These are phyloP conservation scores for Thecophora atra DNA, from an alignment of 2,888 invertebrate genomes.

Conservation along the genomic window DNA sequence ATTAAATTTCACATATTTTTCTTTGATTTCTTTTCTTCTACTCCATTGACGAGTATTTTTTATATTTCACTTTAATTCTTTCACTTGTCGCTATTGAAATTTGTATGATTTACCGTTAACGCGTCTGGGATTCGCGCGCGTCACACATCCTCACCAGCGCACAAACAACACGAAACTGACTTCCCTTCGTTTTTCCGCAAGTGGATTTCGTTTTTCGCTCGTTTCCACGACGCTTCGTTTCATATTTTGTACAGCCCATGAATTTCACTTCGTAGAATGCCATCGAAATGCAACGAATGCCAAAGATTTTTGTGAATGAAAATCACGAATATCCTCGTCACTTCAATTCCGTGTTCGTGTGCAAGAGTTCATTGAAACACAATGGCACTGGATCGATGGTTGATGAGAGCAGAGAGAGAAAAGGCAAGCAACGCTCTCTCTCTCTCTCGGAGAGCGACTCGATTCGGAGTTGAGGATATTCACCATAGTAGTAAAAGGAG, in stretches of 20 bases:
- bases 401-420: background rate
- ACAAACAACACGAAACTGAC: constrained; percentile 65
- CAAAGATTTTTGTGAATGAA: constrained; percentile 29
- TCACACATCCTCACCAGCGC: constrained; percentile 64
- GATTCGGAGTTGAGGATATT: background rate
- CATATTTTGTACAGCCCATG: constrained; percentile 11
- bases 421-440: background rate
- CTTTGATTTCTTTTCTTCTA: constrained; percentile 21
- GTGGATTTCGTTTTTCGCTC: constrained; percentile 43
- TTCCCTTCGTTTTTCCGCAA: constrained; percentile 54
- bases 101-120: constrained; percentile 41
- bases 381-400: background rate
- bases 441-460: background rate
- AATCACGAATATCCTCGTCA: background rate
- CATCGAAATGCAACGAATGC: constrained; percentile 17
- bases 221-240: constrained; percentile 33
- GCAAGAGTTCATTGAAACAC: background rate
- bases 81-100: constrained; percentile 1
- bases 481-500: background rate
- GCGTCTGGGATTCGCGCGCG: constrained; percentile 54
- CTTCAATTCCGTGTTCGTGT: background rate
- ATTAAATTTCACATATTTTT: background rate
- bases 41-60: constrained; percentile 18
- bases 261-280: constrained; percentile 25
- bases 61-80: constrained; percentile 1